Evolutionary conservation across 2,888 invertebrate species (phyloP).

Genomic region (Drosophila parthenogenetica): DNA sequence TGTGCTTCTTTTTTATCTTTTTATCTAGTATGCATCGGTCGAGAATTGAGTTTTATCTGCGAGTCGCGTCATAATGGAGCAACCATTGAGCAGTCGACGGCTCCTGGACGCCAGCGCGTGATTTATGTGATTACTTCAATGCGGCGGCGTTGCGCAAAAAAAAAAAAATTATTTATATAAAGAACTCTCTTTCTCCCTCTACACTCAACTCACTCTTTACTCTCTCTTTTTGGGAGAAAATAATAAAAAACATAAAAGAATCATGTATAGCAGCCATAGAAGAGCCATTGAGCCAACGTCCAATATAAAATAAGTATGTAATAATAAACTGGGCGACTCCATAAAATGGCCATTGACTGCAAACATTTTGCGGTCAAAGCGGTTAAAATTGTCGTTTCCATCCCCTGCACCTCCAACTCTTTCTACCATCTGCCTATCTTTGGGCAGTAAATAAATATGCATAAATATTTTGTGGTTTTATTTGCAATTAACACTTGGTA

Average conservation of each 20-base stretch:
- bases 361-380: constrained; percentile 68
- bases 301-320: constrained; percentile 47
- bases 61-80: constrained; percentile 75
- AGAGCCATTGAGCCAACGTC: constrained; percentile 45
- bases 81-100: constrained; percentile 57
- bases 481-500: constrained; percentile 62
- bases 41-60: constrained; percentile 64
- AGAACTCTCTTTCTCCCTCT: constrained; percentile 7
- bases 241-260: constrained; percentile 38
- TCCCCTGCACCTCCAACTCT: neutral
- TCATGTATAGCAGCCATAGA: constrained; percentile 48
- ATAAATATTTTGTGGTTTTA: constrained; percentile 45
- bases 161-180: constrained; percentile 18
- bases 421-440: neutral
- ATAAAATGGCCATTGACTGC: constrained; percentile 71
- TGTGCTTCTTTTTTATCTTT: constrained; percentile 16
- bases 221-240: constrained; percentile 6
- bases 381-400: constrained; percentile 36
- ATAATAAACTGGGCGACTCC: constrained; percentile 56
- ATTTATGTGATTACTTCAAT: constrained; percentile 83
- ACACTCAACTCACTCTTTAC: neutral
- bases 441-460: constrained; percentile 44
- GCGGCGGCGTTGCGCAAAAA: constrained; percentile 81
- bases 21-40: constrained; percentile 59
- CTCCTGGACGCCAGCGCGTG: constrained; percentile 70